These are phyloP conservation scores for Archips crataeganus DNA, from an alignment of 2,888 invertebrate species.

Conservation along the genomic window DNA sequence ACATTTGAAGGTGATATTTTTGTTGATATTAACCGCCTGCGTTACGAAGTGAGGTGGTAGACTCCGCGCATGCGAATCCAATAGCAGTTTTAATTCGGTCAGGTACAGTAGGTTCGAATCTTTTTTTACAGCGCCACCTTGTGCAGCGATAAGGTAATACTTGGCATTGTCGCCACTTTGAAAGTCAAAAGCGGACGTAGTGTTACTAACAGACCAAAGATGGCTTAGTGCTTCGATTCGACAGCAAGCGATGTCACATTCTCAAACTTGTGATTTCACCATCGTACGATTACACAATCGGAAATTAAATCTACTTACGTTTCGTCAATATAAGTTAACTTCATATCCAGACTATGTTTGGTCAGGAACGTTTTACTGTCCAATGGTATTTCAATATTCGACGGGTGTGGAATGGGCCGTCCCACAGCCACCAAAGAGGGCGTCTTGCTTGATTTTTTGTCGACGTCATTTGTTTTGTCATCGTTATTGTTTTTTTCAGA, in stretches of 20 bases:
- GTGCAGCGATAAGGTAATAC: conserved; percentile 43
- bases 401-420: conserved; percentile 94
- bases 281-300: neutral
- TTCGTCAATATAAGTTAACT: conserved; percentile 97
- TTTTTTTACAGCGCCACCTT: conserved; percentile 73
- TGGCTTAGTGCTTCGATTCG: neutral
- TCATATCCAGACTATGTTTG: conserved; percentile 97
- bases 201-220: conserved; percentile 5
- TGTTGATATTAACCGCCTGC: conserved; percentile 79
- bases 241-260: no score
- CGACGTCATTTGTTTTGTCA: conserved; percentile 60
- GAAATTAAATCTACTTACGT: conserved; percentile 87
- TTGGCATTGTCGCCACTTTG: neutral
- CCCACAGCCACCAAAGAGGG: conserved; percentile 90
- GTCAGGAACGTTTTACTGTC: conserved; percentile 96
- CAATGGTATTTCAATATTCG: conserved; percentile 96
- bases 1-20: conserved; percentile 85
- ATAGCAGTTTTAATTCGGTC: conserved; percentile 59
- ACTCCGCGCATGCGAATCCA: conserved; percentile 49
- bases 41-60: conserved; percentile 50
- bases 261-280: no score
- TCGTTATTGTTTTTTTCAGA: conserved; percentile 50
- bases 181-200: neutral
- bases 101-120: conserved; percentile 59
- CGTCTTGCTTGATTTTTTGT: conserved; percentile 59